Evolutionary conservation across 2,797 vertebrate genomes (phyloP), one percentile per base, ranked within the genome.

Genomic region (Pitangus sulphuratus): DNA sequence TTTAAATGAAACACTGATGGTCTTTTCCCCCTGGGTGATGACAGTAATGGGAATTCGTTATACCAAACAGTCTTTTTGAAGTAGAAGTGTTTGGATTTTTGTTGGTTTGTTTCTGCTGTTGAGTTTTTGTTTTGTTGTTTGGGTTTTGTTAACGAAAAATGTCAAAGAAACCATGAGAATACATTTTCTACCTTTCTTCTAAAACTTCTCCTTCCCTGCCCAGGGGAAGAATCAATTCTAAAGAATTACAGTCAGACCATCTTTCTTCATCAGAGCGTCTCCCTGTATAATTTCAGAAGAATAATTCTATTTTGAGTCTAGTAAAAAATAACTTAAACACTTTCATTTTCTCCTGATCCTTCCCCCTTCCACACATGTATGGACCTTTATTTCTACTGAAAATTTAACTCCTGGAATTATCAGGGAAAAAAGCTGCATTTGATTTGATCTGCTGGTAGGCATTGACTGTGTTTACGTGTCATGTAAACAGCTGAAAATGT

Each of bases 341-440:
- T 26, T 68, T 56, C 1, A 17, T 79, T 78, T 75, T 65, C 12
- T 24, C 22, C 8, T 42, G 9, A 33, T 77, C 18, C 69, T 54
- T 54, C 15, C 5, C 13, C 1, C 8, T 69, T 31, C 17, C 35
- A 40, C 16, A 35, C 1, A 3, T 30, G 16, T 8, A 6, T 7
- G 25, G 40, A 51, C 14, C 15, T 77, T 56, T 83, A 58, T 76
- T 66, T 80, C 61, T 74, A 4, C 10, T 53, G 33, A 75, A 65
- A 65, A 68, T 21, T 56, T 19, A 74, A 1, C 40, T 74, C 15
- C 39, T 78, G 44, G 24, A 69, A 56, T 65, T 77, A 70, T 39
- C 18, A 42, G 35, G 8, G 28, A 42, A 66, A 80, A 80, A n/a
- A 44, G 3, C 28, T 2, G 1, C 10, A 11, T 75, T 62, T 83